Evolutionary conservation across 2,888 invertebrate genomes (phyloP).

Genomic region (Hipparchia semele): DNA sequence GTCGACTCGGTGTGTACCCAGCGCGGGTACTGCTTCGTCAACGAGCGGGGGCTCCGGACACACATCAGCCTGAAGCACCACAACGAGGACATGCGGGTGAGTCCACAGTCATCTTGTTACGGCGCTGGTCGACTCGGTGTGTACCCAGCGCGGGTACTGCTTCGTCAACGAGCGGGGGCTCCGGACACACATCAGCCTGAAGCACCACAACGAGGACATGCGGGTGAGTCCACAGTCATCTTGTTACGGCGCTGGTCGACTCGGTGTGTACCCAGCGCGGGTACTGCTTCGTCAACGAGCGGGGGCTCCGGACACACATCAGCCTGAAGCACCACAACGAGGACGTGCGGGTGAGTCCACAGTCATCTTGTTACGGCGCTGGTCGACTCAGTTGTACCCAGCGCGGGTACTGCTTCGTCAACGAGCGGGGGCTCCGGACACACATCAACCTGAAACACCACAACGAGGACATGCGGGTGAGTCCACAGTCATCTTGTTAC

Average conservation of each 20-base stretch:
- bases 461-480: too few species aligned
- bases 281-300: slow-evolving; percentile 69
- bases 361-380: too few species aligned
- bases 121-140: slow-evolving; percentile 71
- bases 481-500: too few species aligned
- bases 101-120: too few species aligned
- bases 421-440: too few species aligned
- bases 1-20: slow-evolving; percentile 69
- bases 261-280: slow-evolving; percentile 72
- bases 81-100: neutral
- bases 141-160: slow-evolving; percentile 68
- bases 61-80: slow-evolving; percentile 69
- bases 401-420: too few species aligned
- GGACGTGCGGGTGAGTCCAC: neutral
- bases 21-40: slow-evolving; percentile 72
- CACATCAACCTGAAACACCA: too few species aligned
- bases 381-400: too few species aligned
- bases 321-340: slow-evolving; percentile 57
- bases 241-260: too few species aligned
- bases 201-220: slow-evolving; percentile 46
- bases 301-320: slow-evolving; percentile 71
- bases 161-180: slow-evolving; percentile 73
- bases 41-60: slow-evolving; percentile 68
- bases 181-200: slow-evolving; percentile 68
- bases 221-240: neutral